Conservation (phyloP, 2,113 vertebrate species). For the Cyanoderma ruficeps region DNA sequence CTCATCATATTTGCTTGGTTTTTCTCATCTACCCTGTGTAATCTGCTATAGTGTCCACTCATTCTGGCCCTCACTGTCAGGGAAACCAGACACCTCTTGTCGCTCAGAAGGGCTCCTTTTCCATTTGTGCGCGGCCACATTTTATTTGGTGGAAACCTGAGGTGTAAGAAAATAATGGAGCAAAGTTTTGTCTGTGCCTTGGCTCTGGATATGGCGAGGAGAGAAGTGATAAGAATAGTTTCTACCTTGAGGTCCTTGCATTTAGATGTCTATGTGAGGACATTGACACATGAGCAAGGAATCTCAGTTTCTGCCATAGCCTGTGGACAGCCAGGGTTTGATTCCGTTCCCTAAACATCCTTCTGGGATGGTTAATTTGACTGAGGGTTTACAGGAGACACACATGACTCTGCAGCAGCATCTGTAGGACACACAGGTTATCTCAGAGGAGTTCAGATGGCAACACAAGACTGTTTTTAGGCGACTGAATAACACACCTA, state of each 20-base stretch:
- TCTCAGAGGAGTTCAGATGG: neutral
- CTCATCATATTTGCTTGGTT: neutral
- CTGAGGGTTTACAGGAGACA: neutral
- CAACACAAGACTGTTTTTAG: neutral
- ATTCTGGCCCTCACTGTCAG: neutral
- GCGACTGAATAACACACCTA: neutral
- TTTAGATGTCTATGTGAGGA: neutral
- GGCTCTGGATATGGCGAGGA: neutral
- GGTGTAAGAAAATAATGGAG: accelerated
- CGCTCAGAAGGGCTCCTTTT: neutral
- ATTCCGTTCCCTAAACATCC: neutral
- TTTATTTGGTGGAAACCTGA: neutral
- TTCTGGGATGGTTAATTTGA: neutral
- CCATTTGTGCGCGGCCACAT: neutral
- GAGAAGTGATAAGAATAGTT: neutral
- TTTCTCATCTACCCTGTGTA: neutral
- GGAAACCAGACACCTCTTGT: neutral
- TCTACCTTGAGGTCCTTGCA: accelerated
- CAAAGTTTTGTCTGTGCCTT: neutral
- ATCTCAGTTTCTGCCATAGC: neutral
- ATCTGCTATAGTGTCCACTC: neutral
- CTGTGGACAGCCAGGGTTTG: neutral
- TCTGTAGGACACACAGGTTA: neutral
- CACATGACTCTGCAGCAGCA: neutral
- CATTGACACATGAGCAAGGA: neutral